Percentiles rank a stretch among this genome's conserved stretches.
phyloP scores from a whole-genome alignment of 1,140 invertebrate genomes.

The Brachionus rubens region DNA sequence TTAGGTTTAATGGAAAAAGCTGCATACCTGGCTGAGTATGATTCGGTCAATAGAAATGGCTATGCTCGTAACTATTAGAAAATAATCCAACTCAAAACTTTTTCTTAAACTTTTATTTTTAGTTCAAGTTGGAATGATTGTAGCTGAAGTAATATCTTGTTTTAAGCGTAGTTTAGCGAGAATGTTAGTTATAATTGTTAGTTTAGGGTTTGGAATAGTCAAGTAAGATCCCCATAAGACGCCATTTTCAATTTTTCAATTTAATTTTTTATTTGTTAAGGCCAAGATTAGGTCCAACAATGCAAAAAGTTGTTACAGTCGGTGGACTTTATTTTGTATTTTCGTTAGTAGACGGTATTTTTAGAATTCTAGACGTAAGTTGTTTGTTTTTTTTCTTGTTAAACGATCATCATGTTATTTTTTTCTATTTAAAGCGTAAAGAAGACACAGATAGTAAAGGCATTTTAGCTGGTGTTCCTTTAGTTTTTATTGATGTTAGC shows the following conservation, averaged over 20 bases:
- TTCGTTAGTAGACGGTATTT: constrained; percentile 75
- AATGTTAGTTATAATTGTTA: constrained; percentile 88
- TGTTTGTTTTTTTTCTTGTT: not conserved
- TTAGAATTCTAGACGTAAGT: constrained; percentile 66
- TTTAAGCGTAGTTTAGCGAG: constrained; percentile 81
- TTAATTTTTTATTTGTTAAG: constrained; percentile 60
- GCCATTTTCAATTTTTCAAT: not conserved
- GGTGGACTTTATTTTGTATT: constrained; percentile 77
- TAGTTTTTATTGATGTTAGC: constrained; percentile 69
- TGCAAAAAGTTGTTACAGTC: constrained; percentile 78
- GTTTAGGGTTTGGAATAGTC: constrained; percentile 88
- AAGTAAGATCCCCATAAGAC: constrained; percentile 67
- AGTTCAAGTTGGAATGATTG: constrained; percentile 66
- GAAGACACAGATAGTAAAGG: constrained; percentile 68
- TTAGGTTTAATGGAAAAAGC: constrained; percentile 72
- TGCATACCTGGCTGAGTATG: constrained; percentile 83
- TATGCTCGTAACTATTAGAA: constrained; percentile 61
- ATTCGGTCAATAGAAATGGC: constrained; percentile 73
- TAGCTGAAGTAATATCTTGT: constrained; percentile 82
- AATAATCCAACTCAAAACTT: too few relatives aligned
- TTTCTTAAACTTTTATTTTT: constrained; percentile 24
- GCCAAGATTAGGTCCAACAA: constrained; percentile 76
- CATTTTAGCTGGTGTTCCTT: constrained; percentile 71
- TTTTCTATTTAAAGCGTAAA: constrained; percentile 63
- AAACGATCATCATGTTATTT: too few relatives aligned